Conservation (phyloP, 1,140 invertebrate species). For the Luehdorfia chinensis region DNA sequence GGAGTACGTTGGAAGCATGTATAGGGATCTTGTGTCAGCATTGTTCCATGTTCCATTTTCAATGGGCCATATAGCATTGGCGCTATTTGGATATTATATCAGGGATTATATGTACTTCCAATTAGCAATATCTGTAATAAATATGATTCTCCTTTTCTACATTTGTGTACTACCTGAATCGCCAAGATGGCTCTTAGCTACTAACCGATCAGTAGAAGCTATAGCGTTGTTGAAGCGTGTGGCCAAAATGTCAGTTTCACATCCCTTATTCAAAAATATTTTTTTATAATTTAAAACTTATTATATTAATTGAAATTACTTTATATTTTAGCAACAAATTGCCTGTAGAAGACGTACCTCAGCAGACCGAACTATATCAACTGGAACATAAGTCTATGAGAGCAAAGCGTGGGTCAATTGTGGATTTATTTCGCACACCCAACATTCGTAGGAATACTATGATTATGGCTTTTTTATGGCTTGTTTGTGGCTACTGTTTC, state of each 20-base stretch:
- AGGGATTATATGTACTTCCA: constrained; percentile 77
- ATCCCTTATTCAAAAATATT: background rate
- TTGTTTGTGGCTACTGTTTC: constrained; percentile 84
- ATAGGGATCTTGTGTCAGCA: constrained; percentile 79
- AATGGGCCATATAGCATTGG: constrained; percentile 74
- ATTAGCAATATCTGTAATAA: constrained; percentile 73
- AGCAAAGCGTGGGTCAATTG: constrained; percentile 74
- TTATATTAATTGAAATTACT: background rate
- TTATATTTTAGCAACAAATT: constrained; percentile 51
- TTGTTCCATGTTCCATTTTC: constrained; percentile 79
- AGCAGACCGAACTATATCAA: constrained; percentile 46
- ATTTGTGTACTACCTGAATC: constrained; percentile 84
- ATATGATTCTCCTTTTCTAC: constrained; percentile 72
- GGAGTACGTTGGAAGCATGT: constrained; percentile 69
- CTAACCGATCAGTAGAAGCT: constrained; percentile 78
- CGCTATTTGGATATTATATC: constrained; percentile 76
- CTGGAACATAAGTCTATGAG: constrained; percentile 29
- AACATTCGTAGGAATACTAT: constrained; percentile 86
- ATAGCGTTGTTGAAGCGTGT: constrained; percentile 74
- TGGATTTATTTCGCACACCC: constrained; percentile 84
- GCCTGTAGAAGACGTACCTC: constrained; percentile 33
- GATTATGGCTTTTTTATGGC: constrained; percentile 83
- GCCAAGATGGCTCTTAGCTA: constrained; percentile 81
- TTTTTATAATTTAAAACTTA: background rate
- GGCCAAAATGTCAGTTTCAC: constrained; percentile 72